Conservation (phyloP, 1,140 invertebrate genomes). For the Drosophila kikkawai region DNA sequence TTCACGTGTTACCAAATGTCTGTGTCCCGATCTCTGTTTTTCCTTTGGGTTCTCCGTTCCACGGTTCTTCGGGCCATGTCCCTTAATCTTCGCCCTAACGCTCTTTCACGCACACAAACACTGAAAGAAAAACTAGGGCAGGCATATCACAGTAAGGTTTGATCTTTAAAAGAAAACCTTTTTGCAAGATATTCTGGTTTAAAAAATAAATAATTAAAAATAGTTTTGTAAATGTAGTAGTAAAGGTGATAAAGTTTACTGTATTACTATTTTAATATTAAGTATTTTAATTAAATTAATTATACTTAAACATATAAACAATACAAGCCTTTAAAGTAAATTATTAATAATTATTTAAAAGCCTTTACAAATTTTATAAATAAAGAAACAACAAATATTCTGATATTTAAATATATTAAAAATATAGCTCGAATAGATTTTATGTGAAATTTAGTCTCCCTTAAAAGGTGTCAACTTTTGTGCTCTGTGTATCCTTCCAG, state of each 20-base stretch:
- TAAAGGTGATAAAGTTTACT: no score
- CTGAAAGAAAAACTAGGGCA: neutral
- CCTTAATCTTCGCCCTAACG: slow-evolving; percentile 11
- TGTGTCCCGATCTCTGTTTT: slow-evolving; percentile 31
- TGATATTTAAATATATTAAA: neutral
- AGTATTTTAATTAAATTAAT: no score
- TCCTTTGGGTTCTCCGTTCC: neutral
- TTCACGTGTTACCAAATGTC: slow-evolving; percentile 79
- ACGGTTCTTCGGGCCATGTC: neutral
- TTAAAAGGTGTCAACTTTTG: neutral
- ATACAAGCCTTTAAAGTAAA: no score
- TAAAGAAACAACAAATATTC: neutral
- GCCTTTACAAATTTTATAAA: neutral
- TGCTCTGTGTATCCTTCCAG: neutral
- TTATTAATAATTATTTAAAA: no score
- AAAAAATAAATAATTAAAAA: neutral
- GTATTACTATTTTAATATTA: no score
- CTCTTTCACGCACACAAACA: neutral
- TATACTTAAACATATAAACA: no score
- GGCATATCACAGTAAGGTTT: no score
- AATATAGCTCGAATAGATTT: no score
- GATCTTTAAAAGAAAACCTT: neutral
- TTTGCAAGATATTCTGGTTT: neutral
- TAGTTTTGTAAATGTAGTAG: neutral
- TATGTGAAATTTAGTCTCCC: neutral